A percentile compares a stretch with the other conserved stretches of the same genome.
phyloP scores from a whole-genome alignment of 2,113 vertebrate genomes.

The Cairina moschata region DNA sequence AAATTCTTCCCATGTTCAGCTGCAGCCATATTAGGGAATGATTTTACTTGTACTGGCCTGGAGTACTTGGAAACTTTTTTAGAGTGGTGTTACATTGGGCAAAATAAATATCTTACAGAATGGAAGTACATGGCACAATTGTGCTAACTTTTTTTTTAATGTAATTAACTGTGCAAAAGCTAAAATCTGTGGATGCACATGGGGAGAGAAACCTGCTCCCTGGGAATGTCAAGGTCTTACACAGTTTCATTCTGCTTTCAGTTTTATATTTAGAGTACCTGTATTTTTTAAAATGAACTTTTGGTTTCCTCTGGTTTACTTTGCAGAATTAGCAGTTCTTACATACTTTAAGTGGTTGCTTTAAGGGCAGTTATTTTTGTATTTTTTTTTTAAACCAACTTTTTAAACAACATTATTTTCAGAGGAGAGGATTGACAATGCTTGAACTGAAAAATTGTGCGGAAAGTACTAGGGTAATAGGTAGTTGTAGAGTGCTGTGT shows the following conservation, averaged over 20 bases:
- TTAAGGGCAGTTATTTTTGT: constrained; percentile 68
- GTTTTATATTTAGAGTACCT: constrained; percentile 64
- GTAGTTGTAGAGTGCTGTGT: neutral
- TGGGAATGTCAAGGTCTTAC: constrained; percentile 7
- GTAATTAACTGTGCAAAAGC: constrained; percentile 5
- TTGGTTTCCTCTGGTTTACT: constrained; percentile 43
- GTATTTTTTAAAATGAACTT: constrained; percentile 28
- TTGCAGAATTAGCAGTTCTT: constrained; percentile 34
- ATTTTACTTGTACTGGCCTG: neutral
- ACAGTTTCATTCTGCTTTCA: constrained; percentile 47
- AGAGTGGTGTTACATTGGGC: constrained; percentile 33
- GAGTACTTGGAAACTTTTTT: constrained; percentile 25
- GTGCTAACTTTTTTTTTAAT: constrained; percentile 23
- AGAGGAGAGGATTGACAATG: neutral
- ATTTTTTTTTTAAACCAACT: constrained; percentile 38
- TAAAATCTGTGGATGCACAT: constrained; percentile 28
- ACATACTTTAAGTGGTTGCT: constrained; percentile 62
- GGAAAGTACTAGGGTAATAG: neutral
- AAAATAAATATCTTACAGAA: constrained; percentile 5
- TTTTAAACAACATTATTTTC: constrained; percentile 58
- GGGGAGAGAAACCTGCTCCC: neutral
- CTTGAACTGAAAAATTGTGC: constrained; percentile 18
- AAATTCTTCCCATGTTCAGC: neutral
- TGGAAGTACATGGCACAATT: constrained; percentile 8
- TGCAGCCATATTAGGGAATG: neutral